Evolutionary conservation across 2,113 vertebrate genomes (phyloP).

Genomic region (Mugil cephalus): DNA sequence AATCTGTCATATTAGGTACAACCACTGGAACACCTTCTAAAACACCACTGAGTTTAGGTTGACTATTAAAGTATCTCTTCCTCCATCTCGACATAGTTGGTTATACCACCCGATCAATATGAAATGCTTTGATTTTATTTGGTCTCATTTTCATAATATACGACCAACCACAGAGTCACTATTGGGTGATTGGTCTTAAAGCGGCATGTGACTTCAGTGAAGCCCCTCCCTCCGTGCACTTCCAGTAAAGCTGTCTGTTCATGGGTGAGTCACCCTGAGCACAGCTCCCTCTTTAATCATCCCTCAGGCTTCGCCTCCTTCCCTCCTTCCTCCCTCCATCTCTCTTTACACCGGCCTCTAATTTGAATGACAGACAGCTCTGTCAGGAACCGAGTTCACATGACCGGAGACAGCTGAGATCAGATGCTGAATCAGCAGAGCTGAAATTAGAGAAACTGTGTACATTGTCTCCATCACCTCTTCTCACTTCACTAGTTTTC

Average conservation of each 20-base stretch:
- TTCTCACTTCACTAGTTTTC: conserved; percentile 40
- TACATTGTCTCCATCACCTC: conserved; percentile 49
- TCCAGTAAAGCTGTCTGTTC: conserved; percentile 95
- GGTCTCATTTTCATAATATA: conserved; percentile 38
- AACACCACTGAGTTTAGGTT: neutral
- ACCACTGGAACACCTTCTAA: too few species aligned
- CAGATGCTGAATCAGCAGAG: conserved; percentile 76
- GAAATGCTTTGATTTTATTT: conserved; percentile 29
- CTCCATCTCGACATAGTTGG: neutral
- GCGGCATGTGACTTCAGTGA: conserved; percentile 96
- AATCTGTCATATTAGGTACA: too few species aligned
- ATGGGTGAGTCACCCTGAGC: conserved; percentile 95
- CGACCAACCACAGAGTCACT: conserved; percentile 77
- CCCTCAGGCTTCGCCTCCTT: conserved; percentile 53
- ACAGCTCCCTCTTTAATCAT: conserved; percentile 98
- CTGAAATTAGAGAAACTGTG: conserved; percentile 24
- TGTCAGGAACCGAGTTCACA: conserved; percentile 68
- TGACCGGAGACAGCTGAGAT: conserved; percentile 65
- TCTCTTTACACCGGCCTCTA: conserved; percentile 73
- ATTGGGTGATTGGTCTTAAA: conserved; percentile 90
- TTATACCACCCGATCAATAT: conserved; percentile 5
- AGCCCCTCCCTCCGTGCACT: conserved; percentile 89
- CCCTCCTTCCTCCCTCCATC: conserved; percentile 14
- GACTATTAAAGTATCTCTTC: neutral
- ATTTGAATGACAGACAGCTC: conserved; percentile 76